A percentile compares a stretch with the other conserved stretches of the same genome.
phyloP scores from a whole-genome alignment of 2,113 vertebrate genomes.

The Brachypodius melanocephalos region DNA sequence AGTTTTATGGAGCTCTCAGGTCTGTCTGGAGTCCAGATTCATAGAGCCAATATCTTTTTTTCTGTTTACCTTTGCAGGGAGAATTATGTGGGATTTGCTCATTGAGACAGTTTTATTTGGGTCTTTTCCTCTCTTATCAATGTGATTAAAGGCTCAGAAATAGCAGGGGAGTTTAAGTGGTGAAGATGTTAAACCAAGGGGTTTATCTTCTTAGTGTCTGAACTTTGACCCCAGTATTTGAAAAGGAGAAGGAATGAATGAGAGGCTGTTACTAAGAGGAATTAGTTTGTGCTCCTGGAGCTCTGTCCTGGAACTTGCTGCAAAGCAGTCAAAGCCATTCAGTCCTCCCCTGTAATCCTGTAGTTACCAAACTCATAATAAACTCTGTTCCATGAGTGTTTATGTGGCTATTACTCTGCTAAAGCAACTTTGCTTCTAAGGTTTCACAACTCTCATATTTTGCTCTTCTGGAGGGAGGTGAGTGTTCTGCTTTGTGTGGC shows the following conservation, averaged over 20 bases:
- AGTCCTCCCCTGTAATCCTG: neutral
- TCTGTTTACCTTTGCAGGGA: neutral
- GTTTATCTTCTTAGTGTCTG: slow-evolving; percentile 74
- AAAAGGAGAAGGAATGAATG: slow-evolving; percentile 42
- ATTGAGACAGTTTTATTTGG: slow-evolving; percentile 35
- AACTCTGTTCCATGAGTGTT: neutral
- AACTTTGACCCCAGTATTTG: slow-evolving; percentile 49
- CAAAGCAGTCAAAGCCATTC: neutral
- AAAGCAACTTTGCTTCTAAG: neutral
- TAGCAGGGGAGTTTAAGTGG: slow-evolving; percentile 75
- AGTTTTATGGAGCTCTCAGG: neutral
- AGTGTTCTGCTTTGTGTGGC: neutral
- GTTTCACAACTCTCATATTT: neutral
- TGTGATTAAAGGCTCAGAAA: slow-evolving; percentile 77
- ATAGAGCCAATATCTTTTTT: neutral
- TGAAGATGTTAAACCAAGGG: slow-evolving; percentile 63
- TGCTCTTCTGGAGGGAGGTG: neutral
- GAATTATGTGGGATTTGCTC: neutral
- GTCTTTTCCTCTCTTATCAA: slow-evolving; percentile 53
- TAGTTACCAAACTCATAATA: neutral
- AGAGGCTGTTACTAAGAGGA: slow-evolving; percentile 14
- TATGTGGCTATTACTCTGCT: neutral
- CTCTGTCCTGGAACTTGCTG: neutral
- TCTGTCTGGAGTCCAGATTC: neutral
- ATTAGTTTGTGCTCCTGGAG: slow-evolving; percentile 17